These are phyloP conservation scores for Amphipyra berbera DNA, from an alignment of 2,888 invertebrate genomes.

Conservation along the genomic window DNA sequence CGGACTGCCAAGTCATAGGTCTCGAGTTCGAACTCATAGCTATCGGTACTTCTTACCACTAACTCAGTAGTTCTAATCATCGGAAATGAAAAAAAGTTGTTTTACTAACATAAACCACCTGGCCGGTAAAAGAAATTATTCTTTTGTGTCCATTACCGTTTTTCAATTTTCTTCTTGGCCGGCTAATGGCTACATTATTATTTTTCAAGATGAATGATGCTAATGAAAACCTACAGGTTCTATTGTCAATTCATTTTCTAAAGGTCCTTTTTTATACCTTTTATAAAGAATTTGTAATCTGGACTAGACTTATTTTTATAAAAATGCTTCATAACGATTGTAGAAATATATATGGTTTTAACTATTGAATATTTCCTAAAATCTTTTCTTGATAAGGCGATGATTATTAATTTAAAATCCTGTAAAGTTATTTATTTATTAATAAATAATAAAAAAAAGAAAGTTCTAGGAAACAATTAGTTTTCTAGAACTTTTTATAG, in stretches of 20 bases:
- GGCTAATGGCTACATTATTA: constrained; percentile 28
- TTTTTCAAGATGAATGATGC: constrained; percentile 22
- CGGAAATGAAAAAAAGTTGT: constrained; percentile 11
- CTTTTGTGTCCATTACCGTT: constrained; percentile 31
- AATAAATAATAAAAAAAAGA: too few species aligned
- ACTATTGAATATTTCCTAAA: neutral
- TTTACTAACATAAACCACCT: constrained; percentile 31
- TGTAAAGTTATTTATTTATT: too few species aligned
- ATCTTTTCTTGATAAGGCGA: too few species aligned
- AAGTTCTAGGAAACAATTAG: too few species aligned
- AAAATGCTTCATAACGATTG: too few species aligned
- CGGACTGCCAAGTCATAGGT: too few species aligned
- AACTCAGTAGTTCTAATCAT: neutral
- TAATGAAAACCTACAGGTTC: constrained; percentile 17
- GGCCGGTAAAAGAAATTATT: constrained; percentile 26
- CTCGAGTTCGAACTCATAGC: too few species aligned
- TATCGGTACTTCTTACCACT: too few species aligned
- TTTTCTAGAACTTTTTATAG: too few species aligned
- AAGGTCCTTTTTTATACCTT: neutral
- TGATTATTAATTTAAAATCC: too few species aligned
- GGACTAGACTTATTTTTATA: neutral
- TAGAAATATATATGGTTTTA: neutral
- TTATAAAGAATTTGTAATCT: neutral
- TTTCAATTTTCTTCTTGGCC: constrained; percentile 39
- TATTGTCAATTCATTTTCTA: constrained; percentile 4